A percentile compares a stretch with the other conserved stretches of the same genome.
Evolutionary conservation across 2,888 invertebrate species (phyloP).

Genomic region (Deilephila porcellus): DNA sequence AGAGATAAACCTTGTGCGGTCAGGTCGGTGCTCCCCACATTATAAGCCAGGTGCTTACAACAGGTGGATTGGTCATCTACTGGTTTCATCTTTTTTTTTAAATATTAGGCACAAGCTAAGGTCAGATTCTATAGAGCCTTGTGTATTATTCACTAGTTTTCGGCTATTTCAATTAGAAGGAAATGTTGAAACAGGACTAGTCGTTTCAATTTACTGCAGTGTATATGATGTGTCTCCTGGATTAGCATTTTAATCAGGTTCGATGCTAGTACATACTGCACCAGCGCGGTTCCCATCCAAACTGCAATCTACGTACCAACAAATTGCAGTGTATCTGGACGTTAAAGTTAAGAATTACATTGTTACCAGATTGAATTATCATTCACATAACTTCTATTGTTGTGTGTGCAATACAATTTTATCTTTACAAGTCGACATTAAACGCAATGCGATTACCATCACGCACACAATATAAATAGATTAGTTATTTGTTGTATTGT

Average conservation of each 20-base stretch:
- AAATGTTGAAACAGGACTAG: not conserved
- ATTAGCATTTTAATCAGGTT: too few species aligned
- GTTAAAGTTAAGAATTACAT: not conserved
- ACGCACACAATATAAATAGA: constrained; percentile 18
- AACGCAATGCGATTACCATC: constrained; percentile 17
- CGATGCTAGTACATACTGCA: too few species aligned
- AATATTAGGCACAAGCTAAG: not conserved
- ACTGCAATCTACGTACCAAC: too few species aligned
- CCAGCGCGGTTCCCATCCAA: too few species aligned
- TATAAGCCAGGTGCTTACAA: constrained; percentile 71
- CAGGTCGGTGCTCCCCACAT: constrained; percentile 43
- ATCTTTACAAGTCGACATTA: constrained; percentile 22
- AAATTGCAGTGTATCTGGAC: not conserved
- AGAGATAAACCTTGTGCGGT: constrained; percentile 65
- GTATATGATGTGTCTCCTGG: too few species aligned
- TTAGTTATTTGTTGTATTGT: constrained; percentile 14
- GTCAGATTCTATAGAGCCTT: not conserved
- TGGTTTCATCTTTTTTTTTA: not conserved
- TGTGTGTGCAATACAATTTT: constrained; percentile 19
- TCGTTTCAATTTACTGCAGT: too few species aligned
- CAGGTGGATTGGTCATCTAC: constrained; percentile 63
- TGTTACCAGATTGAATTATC: constrained; percentile 18
- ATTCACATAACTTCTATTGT: constrained; percentile 24
- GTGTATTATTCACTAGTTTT: not conserved
- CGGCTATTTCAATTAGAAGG: not conserved